phyloP scores from a whole-genome alignment of 2,888 invertebrate genomes.

The Sarcophaga variegata region DNA sequence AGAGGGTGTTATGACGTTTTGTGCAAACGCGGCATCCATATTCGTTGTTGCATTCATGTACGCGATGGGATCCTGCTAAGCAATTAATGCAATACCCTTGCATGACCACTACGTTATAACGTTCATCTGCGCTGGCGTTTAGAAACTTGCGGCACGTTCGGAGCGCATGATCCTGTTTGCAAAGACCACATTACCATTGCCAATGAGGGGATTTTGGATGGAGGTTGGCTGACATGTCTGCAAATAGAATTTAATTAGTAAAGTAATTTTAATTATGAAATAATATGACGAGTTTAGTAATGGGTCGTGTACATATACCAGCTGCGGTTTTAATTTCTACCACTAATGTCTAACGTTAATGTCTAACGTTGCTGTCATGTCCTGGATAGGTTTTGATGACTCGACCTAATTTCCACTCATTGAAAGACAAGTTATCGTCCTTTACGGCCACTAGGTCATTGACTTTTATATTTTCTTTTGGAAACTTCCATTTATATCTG shows the following conservation, averaged over 20 bases:
- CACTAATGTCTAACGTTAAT: background rate
- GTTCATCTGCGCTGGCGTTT: background rate
- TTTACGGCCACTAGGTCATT: background rate
- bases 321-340: background rate
- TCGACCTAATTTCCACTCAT: constrained; percentile 13
- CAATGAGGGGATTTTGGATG: no score
- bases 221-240: background rate
- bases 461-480: background rate
- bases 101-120: background rate
- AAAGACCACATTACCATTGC: no score
- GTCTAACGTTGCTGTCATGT: background rate
- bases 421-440: background rate
- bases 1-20: no score
- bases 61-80: background rate
- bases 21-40: background rate
- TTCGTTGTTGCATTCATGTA: background rate
- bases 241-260: no score
- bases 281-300: no score
- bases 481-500: background rate
- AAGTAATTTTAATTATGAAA: no score
- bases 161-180: background rate
- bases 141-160: background rate
- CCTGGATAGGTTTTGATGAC: background rate
- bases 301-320: no score
- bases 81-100: constrained; percentile 1